Base-by-base conservation (phyloP, 2,113 vertebrate genomes). In the Pygoscelis antarcticus region DNA sequence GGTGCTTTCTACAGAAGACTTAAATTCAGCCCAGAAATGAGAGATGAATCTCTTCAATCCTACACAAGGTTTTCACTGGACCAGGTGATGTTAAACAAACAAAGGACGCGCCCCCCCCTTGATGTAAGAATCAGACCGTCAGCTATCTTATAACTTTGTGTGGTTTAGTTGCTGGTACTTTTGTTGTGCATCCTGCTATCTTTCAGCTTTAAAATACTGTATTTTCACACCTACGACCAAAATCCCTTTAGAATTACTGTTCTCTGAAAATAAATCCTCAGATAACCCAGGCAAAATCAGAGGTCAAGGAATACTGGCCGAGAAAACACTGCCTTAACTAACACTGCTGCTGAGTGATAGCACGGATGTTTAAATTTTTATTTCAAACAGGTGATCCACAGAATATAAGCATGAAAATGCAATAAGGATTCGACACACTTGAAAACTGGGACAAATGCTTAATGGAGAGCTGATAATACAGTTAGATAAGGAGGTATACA, bases 371-470 rank as follows among this genome's bases (percentile, higher is more conserved):
- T 84, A 46, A 54, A 71, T 62, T 78, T 66, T 77, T 64, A 70
- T 92, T 94, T 91, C 83, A 54, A 60, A 68, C 34, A 91, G 89
- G 66, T 84, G 76, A 94, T 62, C 7, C 57, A 55, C 38, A 87
- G 69, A 87, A 89, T 18, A 47, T 29, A 75, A 65, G 47, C 57
- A 75, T 17, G 57, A 55, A 80, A 94, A 87, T 68, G 69, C 81
- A 91, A 9, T 47, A 84, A 75, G 61, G 81, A 89, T 87, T 91
- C 0, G 5, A 89, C 61, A 60, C 77, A 44, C 65, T 91, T 72
- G 54, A 79, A 96, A 95, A 87, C 70, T 75, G 61, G 54, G 62
- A 91, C 66, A 83, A 91, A 93, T 36, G 40, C 20, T 79, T 85
- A 78, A 89, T 26, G 58, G 52, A 72, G 54, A 82, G 36, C 36